Evolutionary conservation across 2,113 vertebrate species (phyloP).

Genomic region (Myiagra hebetior): DNA sequence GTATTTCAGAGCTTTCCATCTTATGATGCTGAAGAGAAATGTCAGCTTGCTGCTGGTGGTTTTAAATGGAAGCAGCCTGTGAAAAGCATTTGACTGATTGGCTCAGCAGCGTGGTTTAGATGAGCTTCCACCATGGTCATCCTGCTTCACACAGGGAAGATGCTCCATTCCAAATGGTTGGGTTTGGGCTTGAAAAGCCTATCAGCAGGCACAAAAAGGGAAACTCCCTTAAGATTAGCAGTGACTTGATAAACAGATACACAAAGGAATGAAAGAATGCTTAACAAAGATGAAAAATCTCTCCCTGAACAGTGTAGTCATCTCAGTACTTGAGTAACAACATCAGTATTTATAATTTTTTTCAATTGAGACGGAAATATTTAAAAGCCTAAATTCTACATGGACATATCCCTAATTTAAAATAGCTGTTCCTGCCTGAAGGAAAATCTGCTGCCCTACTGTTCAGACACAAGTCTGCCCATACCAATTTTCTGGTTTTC

Average conservation of each 20-base stretch:
- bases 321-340: neutral
- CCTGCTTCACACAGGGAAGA: conserved; percentile 2
- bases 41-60: conserved; percentile 31
- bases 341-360: neutral
- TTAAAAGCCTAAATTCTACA: neutral
- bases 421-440: conserved; percentile 41
- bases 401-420: neutral
- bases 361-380: neutral
- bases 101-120: conserved; percentile 7
- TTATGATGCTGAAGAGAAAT: conserved; percentile 44
- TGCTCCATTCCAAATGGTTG: conserved; percentile 10
- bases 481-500: conserved; percentile 31
- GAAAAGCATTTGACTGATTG: conserved; percentile 35
- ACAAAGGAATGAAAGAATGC: neutral
- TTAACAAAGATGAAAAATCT: neutral
- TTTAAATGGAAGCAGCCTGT: conserved; percentile 33
- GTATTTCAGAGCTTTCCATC: conserved; percentile 45
- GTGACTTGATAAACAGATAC: neutral
- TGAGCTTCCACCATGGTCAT: conserved; percentile 27
- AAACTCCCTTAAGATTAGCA: neutral
- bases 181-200: neutral
- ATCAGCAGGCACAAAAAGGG: neutral
- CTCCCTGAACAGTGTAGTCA: neutral
- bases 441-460: conserved; percentile 31
- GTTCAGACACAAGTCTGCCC: conserved; percentile 11